Percentiles rank a stretch among this genome's conserved stretches.
These are phyloP conservation scores for Tamandua tetradactyla DNA, from an alignment of 2,797 vertebrate genomes.

Conservation along the genomic window DNA sequence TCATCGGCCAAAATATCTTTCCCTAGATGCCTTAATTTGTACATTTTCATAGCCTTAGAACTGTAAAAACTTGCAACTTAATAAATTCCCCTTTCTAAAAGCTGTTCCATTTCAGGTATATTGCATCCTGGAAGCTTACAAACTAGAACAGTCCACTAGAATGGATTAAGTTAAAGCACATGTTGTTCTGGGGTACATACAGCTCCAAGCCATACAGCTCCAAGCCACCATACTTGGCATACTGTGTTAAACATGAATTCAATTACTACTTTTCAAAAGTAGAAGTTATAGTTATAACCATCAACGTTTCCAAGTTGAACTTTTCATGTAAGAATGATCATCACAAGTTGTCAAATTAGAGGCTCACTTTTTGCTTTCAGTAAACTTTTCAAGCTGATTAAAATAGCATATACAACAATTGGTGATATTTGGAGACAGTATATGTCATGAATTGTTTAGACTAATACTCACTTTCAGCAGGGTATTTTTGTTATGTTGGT, in stretches of 20 bases:
- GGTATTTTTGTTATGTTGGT: neutral
- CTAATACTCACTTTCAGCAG: neutral
- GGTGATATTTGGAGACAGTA: neutral
- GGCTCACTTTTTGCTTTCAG: slow-evolving; percentile 15
- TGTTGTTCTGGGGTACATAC: no score
- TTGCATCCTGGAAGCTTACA: no score
- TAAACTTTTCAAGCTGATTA: slow-evolving; percentile 10
- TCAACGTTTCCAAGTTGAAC: slow-evolving; percentile 10
- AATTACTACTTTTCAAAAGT: neutral
- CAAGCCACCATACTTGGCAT: neutral
- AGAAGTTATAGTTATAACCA: neutral
- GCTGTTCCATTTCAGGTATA: no score
- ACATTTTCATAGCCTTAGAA: no score
- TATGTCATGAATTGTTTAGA: neutral
- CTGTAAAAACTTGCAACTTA: no score
- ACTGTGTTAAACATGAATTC: slow-evolving; percentile 15
- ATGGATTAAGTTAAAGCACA: no score
- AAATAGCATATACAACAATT: neutral
- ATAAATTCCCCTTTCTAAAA: no score
- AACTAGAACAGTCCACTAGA: no score
- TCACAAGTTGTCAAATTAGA: slow-evolving; percentile 11
- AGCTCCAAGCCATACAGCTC: no score
- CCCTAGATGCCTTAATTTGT: no score
- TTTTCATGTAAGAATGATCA: neutral
- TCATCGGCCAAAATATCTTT: no score